phyloP scores from a whole-genome alignment of 2,888 invertebrate species.

The Eledone cirrhosa region DNA sequence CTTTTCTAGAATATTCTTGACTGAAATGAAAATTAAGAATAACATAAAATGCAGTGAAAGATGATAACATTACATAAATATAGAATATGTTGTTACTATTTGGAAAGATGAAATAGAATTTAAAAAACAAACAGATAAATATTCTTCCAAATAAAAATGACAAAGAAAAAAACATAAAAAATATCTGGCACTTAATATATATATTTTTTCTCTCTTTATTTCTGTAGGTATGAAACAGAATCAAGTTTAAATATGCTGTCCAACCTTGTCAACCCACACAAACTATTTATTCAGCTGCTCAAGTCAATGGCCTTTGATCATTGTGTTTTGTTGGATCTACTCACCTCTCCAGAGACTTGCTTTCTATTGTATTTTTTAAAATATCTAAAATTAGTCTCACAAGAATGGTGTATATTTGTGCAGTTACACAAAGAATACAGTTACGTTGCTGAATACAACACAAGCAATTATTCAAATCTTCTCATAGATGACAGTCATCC shows the following conservation, averaged over 20 bases:
- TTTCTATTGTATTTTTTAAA: conserved; percentile 49
- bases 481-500: neutral
- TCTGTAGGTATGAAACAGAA: neutral
- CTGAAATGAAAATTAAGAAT: no score
- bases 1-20: no score
- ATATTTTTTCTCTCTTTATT: neutral
- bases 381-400: conserved; percentile 44
- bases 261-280: conserved; percentile 37
- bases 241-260: neutral
- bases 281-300: conserved; percentile 44
- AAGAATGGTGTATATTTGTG: conserved; percentile 47
- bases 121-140: no score
- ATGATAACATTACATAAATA: no score
- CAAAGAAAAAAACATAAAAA: no score
- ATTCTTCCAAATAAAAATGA: no score
- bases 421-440: conserved; percentile 1
- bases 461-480: conserved; percentile 11
- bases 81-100: no score
- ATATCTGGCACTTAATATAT: no score
- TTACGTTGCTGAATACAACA: neutral
- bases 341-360: conserved; percentile 59
- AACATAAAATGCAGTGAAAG: no score
- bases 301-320: conserved; percentile 45
- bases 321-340: conserved; percentile 49
- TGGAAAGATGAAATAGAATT: no score